Conservation (phyloP, 2,113 vertebrate genomes). For the Oplegnathus fasciatus region DNA sequence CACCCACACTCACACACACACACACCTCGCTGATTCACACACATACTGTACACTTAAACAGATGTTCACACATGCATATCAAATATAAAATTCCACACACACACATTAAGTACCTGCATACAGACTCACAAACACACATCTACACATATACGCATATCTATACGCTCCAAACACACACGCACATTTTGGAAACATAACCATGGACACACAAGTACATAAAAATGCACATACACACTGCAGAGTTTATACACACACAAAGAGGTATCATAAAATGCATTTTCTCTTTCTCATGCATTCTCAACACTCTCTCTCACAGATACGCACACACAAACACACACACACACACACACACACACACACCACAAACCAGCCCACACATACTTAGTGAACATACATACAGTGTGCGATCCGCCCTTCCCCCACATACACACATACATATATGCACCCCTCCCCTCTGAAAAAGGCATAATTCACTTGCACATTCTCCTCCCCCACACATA, state of each 20-base stretch:
- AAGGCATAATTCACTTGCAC: slow-evolving; percentile 84
- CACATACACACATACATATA: slow-evolving; percentile 76
- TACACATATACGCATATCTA: background rate
- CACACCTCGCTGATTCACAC: slow-evolving; percentile 43
- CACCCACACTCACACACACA: slow-evolving; percentile 37
- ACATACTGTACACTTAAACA: slow-evolving; percentile 51
- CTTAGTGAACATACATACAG: slow-evolving; percentile 76
- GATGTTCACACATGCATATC: slow-evolving; percentile 61
- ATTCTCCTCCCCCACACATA: slow-evolving; percentile 80
- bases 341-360: slow-evolving; percentile 33
- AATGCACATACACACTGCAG: slow-evolving; percentile 18
- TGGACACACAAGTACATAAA: slow-evolving; percentile 1
- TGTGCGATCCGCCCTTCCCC: slow-evolving; percentile 74
- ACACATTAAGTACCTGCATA: slow-evolving; percentile 48
- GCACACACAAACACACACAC: slow-evolving; percentile 24
- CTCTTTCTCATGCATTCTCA: slow-evolving; percentile 30
- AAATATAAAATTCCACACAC: slow-evolving; percentile 28
- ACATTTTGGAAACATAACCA: background rate
- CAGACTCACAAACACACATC: slow-evolving; percentile 32
- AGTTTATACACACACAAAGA: slow-evolving; percentile 44
- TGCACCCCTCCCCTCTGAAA: slow-evolving; percentile 78
- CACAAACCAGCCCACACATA: slow-evolving; percentile 63
- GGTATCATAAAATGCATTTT: slow-evolving; percentile 52
- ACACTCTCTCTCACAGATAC: slow-evolving; percentile 16
- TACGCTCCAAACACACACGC: slow-evolving; percentile 12